Base-by-base conservation (phyloP, 2,113 vertebrate species). In the Sander vitreus region DNA sequence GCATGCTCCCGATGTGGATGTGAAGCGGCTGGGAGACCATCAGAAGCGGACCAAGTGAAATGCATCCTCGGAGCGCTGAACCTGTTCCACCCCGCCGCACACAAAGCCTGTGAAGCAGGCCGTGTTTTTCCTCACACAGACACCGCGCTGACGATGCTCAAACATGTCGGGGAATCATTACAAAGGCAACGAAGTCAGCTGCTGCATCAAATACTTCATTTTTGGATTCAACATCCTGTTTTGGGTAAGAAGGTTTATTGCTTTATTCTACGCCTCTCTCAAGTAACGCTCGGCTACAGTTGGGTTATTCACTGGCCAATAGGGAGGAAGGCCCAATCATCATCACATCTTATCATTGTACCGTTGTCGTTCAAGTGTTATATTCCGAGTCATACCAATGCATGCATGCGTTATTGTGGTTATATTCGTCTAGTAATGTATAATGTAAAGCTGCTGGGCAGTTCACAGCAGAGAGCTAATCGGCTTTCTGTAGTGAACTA, bases 191-290 rank as follows among this genome's bases (percentile, higher is more conserved):
- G 98, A 99, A 96, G 98, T 99, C 96, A 99, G 98, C 95, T 99
- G 98, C 96, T 99, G 97, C 95, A 99, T 98, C 95, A 99, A 99
- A 85, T 99, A 99, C 87, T 99, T 97, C 89, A 98, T 99, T 73
- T 99, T 99, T 30, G 98, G 97, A 89, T 99, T 99, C 96, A 99
- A 99, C 94, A 98, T 99, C 93, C 96, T 90, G 66, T 92, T 92
- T 5, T 93, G 92, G 94, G 93, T 93, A 48, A 91, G 87, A 27
- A 5, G 8, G 3, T 4, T 39, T 63, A 0, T 15, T 30, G 12
- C 18, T n/a, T 59, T 39, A n/a, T 50, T 9, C 60, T 79, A 64
- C 72, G 69, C 70, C 23, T 60, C 9, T 75, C 12, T 36, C 23
- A 8, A 15, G 43, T 43, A 33, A 33, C 6, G 33, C 6, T 33